Conservation (phyloP, 2,113 vertebrate species). For the Phalacrocorax pelagicus region DNA sequence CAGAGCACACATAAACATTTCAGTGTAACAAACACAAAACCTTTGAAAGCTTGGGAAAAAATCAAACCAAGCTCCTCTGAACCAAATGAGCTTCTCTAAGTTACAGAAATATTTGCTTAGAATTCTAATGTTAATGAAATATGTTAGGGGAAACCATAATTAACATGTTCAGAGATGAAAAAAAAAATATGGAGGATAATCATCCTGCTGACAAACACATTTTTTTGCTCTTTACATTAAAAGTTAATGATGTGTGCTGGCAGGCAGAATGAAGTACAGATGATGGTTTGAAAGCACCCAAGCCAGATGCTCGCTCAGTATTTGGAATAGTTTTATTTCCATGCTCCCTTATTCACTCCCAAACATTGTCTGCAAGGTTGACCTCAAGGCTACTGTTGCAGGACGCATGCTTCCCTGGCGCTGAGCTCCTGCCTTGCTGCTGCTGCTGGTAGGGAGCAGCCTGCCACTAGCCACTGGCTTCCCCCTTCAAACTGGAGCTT, state of each 20-base stretch:
- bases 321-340: slow-evolving; percentile 20
- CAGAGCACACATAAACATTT: not conserved
- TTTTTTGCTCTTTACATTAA: slow-evolving; percentile 54
- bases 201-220: slow-evolving; percentile 31
- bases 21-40: not conserved
- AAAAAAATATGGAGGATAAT: not conserved
- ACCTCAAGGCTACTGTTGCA: not conserved
- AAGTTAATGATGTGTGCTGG: slow-evolving; percentile 48
- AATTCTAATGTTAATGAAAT: not conserved
- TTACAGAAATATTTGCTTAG: not conserved
- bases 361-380: not conserved
- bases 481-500: not conserved
- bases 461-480: not conserved
- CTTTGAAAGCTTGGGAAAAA: not conserved
- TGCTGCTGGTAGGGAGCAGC: not conserved
- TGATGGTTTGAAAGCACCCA: slow-evolving; percentile 23
- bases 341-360: not conserved
- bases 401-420: fast-evolving
- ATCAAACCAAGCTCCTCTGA: not conserved
- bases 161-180: not conserved
- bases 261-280: slow-evolving; percentile 35
- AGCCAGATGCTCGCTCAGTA: slow-evolving; percentile 7
- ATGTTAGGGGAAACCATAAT: not conserved
- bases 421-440: not conserved
- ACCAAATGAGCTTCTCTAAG: not conserved